phyloP scores from a whole-genome alignment of 2,888 invertebrate species.

The Petrophora chlorosata region DNA sequence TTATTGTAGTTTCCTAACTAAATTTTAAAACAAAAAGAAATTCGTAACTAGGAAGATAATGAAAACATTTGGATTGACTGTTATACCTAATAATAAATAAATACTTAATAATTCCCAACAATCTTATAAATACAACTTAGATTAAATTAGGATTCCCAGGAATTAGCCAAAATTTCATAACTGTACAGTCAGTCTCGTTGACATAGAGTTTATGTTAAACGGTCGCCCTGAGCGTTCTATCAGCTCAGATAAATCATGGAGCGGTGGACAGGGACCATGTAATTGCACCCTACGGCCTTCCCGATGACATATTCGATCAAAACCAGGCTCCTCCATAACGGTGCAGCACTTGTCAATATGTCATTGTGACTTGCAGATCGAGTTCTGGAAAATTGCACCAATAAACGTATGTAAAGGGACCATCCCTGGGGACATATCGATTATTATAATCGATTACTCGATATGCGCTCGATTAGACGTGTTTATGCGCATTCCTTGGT shows the following conservation, averaged over 20 bases:
- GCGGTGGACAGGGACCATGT: constrained; percentile 56
- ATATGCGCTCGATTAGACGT: constrained; percentile 54
- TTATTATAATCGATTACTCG: constrained; percentile 67
- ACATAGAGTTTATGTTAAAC: constrained; percentile 60
- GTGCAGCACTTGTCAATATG: constrained; percentile 49
- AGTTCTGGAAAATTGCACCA: constrained; percentile 73
- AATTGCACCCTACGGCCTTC: constrained; percentile 66
- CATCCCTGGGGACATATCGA: constrained; percentile 70
- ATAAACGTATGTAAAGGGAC: constrained; percentile 73
- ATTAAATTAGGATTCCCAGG: no score
- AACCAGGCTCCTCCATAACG: constrained; percentile 46
- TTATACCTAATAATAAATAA: no score
- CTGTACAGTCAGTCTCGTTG: constrained; percentile 25
- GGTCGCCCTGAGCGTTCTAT: constrained; percentile 61
- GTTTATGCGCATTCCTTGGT: constrained; percentile 46
- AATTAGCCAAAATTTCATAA: no score
- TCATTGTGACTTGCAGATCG: constrained; percentile 71
- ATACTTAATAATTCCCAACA: no score
- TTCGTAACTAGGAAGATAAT: no score
- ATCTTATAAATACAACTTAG: no score
- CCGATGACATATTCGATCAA: constrained; percentile 78
- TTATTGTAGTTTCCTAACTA: no score
- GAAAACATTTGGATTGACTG: no score
- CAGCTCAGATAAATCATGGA: constrained; percentile 68
- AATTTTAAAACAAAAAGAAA: no score